A percentile compares a stretch with the other conserved stretches of the same genome.
Conservation (phyloP, 2,797 vertebrate species). For the Pseudochaenichthys georgianus region DNA sequence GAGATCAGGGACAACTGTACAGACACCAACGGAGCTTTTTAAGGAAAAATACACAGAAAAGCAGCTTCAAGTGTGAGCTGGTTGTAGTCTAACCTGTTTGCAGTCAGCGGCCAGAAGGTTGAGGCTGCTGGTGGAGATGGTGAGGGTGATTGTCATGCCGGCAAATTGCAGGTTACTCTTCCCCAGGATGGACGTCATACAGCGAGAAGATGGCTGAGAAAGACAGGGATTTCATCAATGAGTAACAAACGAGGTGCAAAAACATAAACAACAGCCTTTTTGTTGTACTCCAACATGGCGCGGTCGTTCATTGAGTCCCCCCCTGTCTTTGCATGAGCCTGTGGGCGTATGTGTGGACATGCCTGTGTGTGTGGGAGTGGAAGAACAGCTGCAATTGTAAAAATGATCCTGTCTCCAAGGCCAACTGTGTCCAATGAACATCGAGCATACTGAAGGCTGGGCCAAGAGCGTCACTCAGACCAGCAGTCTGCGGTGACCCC, state of each 20-base stretch:
- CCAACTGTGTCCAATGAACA: slow-evolving; percentile 71
- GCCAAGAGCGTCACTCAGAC: slow-evolving; percentile 49
- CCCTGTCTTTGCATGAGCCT: slow-evolving; percentile 26
- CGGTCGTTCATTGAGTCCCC: slow-evolving; percentile 11
- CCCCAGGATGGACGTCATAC: slow-evolving; percentile 93
- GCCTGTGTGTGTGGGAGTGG: slow-evolving; percentile 65
- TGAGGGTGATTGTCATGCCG: slow-evolving; percentile 96
- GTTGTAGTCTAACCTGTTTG: slow-evolving; percentile 91
- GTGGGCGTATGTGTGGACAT: slow-evolving; percentile 63
- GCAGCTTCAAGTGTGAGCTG: not conserved
- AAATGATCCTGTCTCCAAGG: slow-evolving; percentile 72
- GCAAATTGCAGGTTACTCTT: slow-evolving; percentile 99
- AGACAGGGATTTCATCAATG: slow-evolving; percentile 8
- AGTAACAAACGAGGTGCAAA: slow-evolving; percentile 19
- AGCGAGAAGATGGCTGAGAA: slow-evolving; percentile 90
- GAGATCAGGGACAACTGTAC: slow-evolving; percentile 8
- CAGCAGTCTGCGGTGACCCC: slow-evolving; percentile 11
- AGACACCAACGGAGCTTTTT: not conserved
- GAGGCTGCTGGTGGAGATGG: slow-evolving; percentile 98
- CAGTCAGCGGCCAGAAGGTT: slow-evolving; percentile 98
- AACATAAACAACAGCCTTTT: slow-evolving; percentile 9
- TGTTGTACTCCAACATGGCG: slow-evolving; percentile 18
- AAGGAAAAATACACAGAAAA: not conserved
- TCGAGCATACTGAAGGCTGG: slow-evolving; percentile 45
- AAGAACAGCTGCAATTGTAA: slow-evolving; percentile 81